A percentile compares a stretch with the other conserved stretches of the same genome.
Conservation (phyloP, 1,140 invertebrate genomes). For the Hycleus cichorii region DNA sequence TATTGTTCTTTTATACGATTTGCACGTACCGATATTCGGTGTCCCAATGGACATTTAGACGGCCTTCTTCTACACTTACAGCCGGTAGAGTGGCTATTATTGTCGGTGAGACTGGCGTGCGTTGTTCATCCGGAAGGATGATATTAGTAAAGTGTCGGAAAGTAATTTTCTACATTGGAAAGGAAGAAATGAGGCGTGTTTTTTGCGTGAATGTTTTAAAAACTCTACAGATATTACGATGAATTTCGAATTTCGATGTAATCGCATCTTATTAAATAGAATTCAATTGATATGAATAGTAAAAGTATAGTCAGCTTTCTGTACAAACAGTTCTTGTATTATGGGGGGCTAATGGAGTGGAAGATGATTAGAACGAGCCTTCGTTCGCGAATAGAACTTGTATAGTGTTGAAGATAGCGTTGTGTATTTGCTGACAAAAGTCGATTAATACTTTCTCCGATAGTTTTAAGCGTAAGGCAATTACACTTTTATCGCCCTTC, state of each 20-base stretch:
- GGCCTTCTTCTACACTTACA: not conserved
- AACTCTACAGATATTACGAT: no score
- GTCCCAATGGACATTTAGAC: not conserved
- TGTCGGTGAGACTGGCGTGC: not conserved
- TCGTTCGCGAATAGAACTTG: not conserved
- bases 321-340: conserved; percentile 5
- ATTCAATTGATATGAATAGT: conserved; percentile 2
- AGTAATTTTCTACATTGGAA: not conserved
- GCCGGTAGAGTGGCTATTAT: no score
- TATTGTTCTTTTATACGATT: not conserved
- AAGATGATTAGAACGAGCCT: conserved; percentile 7
- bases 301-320: conserved; percentile 3
- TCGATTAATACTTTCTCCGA: no score
- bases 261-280: conserved; percentile 2
- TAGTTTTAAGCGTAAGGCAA: no score
- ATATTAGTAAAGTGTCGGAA: not conserved
- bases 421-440: no score
- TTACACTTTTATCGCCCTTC: no score
- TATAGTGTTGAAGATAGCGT: no score
- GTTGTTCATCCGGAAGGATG: no score
- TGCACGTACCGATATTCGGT: not conserved
- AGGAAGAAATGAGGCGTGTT: not conserved
- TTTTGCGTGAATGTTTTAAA: not conserved
- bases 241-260: not conserved
- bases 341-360: conserved; percentile 3